Conservation (phyloP, 2,888 invertebrate species). For the Tenthredo distinguenda region DNA sequence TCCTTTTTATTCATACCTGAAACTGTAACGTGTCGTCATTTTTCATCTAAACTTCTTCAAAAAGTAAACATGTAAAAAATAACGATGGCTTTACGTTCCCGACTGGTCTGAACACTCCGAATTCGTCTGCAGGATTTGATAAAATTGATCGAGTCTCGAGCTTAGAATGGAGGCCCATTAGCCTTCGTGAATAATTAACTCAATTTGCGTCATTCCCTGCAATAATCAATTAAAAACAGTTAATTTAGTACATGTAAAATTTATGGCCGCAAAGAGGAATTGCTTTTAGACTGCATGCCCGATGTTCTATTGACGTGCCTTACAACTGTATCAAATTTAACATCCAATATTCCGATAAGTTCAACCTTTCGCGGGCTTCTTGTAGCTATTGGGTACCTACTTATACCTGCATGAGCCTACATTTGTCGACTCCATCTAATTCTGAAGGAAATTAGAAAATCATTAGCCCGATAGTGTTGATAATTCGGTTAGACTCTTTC, state of each 20-base stretch:
- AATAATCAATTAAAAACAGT: slow-evolving; percentile 21
- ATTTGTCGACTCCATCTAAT: not conserved
- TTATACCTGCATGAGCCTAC: not conserved
- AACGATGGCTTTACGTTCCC: too few species aligned
- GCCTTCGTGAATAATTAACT: not conserved
- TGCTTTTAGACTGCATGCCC: slow-evolving; percentile 23
- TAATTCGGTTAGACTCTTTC: slow-evolving; percentile 1
- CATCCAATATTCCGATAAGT: slow-evolving; percentile 26
- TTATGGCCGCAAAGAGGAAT: not conserved
- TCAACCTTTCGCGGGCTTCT: slow-evolving; percentile 11
- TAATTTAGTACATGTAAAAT: not conserved
- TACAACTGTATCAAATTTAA: slow-evolving; percentile 50
- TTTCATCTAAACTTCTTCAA: not conserved
- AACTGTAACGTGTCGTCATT: not conserved
- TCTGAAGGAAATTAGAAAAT: slow-evolving; percentile 3
- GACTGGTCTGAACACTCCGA: not conserved
- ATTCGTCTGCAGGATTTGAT: not conserved
- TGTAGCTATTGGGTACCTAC: not conserved
- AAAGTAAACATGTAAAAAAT: not conserved
- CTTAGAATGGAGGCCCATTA: not conserved
- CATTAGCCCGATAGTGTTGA: slow-evolving; percentile 22
- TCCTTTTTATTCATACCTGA: not conserved
- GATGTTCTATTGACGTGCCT: slow-evolving; percentile 12
- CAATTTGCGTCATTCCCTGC: not conserved
- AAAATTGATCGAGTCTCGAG: not conserved